These are phyloP conservation scores for Colossoma macropomum DNA, from an alignment of 2,113 vertebrate genomes.

Conservation along the genomic window DNA sequence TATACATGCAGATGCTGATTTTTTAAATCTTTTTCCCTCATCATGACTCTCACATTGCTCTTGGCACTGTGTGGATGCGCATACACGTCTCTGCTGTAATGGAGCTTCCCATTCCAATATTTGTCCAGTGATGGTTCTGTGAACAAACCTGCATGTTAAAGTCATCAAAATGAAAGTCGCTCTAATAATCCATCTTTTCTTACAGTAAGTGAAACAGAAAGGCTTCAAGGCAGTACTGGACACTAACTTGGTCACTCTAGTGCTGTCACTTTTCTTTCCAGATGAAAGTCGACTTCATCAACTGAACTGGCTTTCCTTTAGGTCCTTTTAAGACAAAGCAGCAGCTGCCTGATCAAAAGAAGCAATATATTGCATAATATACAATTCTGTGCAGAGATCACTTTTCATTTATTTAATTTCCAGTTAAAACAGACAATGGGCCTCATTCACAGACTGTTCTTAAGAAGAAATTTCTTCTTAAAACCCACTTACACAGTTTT, in stretches of 20 bases:
- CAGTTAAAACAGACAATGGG: too few species aligned
- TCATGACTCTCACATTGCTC: background rate
- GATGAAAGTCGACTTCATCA: slow-evolving; percentile 31
- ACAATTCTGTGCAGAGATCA: too few species aligned
- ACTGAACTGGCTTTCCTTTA: slow-evolving; percentile 15
- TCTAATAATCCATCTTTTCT: background rate
- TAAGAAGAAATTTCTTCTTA: too few species aligned
- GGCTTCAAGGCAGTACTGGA: background rate
- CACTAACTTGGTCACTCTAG: slow-evolving; percentile 22
- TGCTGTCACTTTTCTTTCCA: slow-evolving; percentile 23
- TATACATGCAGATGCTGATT: slow-evolving; percentile 34
- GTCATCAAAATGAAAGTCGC: slow-evolving; percentile 12
- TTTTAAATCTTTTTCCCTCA: background rate
- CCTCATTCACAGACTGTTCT: too few species aligned
- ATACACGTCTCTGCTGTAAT: slow-evolving; percentile 44
- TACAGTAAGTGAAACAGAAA: slow-evolving; percentile 1
- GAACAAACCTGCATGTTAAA: slow-evolving; percentile 14
- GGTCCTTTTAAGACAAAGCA: slow-evolving; percentile 16
- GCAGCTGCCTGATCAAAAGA: background rate
- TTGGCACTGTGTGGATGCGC: slow-evolving; percentile 36
- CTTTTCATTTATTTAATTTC: too few species aligned
- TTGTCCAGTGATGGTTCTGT: background rate
- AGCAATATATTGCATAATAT: too few species aligned
- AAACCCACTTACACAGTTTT: too few species aligned
- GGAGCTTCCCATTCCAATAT: background rate